These are phyloP conservation scores for Drosophila meridionalis DNA, from an alignment of 2,888 invertebrate genomes.

Conservation along the genomic window DNA sequence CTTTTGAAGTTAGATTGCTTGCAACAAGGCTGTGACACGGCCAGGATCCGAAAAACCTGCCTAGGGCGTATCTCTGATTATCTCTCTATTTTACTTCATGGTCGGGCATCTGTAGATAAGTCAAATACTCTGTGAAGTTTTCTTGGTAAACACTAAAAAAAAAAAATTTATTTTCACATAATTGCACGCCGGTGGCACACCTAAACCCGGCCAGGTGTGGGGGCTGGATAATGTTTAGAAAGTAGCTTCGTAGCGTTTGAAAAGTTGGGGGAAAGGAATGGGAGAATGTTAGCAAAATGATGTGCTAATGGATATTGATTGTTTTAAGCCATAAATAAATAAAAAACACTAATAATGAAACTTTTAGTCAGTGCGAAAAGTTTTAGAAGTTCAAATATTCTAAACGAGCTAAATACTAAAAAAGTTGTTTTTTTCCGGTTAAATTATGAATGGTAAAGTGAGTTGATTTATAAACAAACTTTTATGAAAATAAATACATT, in stretches of 20 bases:
- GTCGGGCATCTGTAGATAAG: slow-evolving; percentile 46
- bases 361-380: not conserved
- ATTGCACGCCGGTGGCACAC: slow-evolving; percentile 47
- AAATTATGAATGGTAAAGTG: not conserved
- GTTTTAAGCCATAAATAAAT: slow-evolving; percentile 13
- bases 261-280: slow-evolving; percentile 11
- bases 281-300: slow-evolving; percentile 6
- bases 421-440: not conserved
- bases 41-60: slow-evolving; percentile 29
- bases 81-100: not conserved
- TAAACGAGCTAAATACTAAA: not conserved
- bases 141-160: slow-evolving; percentile 42
- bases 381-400: not conserved
- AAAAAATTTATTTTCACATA: slow-evolving; percentile 54
- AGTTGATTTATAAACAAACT: not conserved
- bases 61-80: slow-evolving; percentile 17
- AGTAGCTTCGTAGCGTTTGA: slow-evolving; percentile 4
- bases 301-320: slow-evolving; percentile 14
- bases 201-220: slow-evolving; percentile 33
- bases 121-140: slow-evolving; percentile 58
- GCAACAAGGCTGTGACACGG: slow-evolving; percentile 42
- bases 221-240: slow-evolving; percentile 10
- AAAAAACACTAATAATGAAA: not conserved
- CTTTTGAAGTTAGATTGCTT: slow-evolving; percentile 71
- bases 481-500: not conserved